Evolutionary conservation across 1,140 invertebrate genomes (phyloP), one percentile per base, ranked within the genome.

Genomic region (Brachionus manjavacas): DNA sequence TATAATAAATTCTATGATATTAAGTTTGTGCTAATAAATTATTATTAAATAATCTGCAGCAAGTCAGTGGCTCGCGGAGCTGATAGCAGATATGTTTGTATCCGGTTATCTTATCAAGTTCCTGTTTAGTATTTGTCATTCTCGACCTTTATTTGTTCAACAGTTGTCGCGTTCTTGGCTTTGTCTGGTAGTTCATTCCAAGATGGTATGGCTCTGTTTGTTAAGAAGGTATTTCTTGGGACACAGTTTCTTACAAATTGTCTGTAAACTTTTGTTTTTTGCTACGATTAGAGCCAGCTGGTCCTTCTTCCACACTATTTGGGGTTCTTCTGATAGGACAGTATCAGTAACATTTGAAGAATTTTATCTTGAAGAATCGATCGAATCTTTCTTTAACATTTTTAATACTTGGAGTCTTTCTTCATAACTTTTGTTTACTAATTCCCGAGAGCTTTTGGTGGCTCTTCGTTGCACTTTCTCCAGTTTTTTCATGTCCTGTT

Each of bases 301-400:
- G 39, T 43, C 78, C 68, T 6, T 66, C 14, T 31, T 20, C 31
- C 31, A 60, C 25, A n/a, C 46, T 83, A 2, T 72, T 9, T 39
- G 7, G 41, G 74, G 85, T 84, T 8, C 87, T 94, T 94, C 86
- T 92, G 20, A 49, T 12, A 49, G 46, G 11, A 12, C 7, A 49
- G 46, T 3, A 46, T 7, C 4, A 46, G 43, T 46, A 3, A 7
- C 8, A 46, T 46, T 46, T 46, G 43, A 46, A 46, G 43, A 46
- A 46, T 60, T 60, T 2, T 20, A 60, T 60, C 23, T 3, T 60
- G 55, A 7, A 2, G 7, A 60, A 60, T 60, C 55, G 23, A 16
- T 60, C 23, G 55, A 25, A 16, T 25, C 55, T 20, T 20, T 20
- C 55, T 60, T 60, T 16, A 60, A 28, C 25, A 28, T 1, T 28